Percentiles rank a stretch among this genome's conserved stretches.
Conservation (phyloP, 23 tunicate genomes). For the Botrylloides violaceus region DNA sequence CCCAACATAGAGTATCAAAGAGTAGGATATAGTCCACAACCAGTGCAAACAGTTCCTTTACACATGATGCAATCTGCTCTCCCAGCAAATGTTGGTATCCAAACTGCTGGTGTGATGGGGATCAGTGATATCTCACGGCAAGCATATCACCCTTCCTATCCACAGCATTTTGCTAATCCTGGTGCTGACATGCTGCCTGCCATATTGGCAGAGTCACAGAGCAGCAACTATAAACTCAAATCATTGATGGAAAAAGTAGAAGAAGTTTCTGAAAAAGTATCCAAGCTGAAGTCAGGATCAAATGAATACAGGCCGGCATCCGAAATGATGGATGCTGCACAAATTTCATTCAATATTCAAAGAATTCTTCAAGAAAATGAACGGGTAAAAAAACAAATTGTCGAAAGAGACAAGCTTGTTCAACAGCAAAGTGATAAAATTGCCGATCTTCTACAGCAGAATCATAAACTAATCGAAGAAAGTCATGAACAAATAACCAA, state of each 20-base stretch:
- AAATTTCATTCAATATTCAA: conserved; percentile 52
- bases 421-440: conserved; percentile 69
- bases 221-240: conserved; percentile 47
- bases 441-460: conserved; percentile 60
- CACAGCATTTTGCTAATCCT: not conserved
- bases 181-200: conserved; percentile 28
- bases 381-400: conserved; percentile 41
- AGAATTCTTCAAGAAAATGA: conserved; percentile 81
- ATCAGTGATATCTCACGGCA: not conserved
- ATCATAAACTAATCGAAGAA: conserved; percentile 77
- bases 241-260: conserved; percentile 71
- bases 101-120: not conserved
- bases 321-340: conserved; percentile 54
- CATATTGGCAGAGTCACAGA: conserved; percentile 55
- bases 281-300: conserved; percentile 34
- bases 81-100: not conserved
- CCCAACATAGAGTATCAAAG: not conserved
- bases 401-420: conserved; percentile 60
- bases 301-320: conserved; percentile 8
- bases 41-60: not conserved
- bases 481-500: conserved; percentile 56
- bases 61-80: not conserved
- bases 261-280: conserved; percentile 39
- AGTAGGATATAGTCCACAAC: not conserved
- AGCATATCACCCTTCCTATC: not conserved